Conservation (phyloP, 2,888 invertebrate species). For the Leptinotarsa tumamoca region DNA sequence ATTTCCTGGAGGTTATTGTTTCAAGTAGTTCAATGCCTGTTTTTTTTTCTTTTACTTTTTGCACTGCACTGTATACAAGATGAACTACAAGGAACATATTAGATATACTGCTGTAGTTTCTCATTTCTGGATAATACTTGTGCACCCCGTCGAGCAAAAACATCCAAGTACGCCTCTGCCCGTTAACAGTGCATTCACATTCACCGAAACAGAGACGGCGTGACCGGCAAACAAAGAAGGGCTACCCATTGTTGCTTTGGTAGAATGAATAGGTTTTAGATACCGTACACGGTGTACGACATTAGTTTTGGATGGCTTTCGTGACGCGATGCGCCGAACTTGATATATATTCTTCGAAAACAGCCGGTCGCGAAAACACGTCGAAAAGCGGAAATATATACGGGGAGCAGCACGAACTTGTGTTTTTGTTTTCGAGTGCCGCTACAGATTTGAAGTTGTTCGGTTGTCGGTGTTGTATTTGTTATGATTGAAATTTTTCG, state of each 20-base stretch:
- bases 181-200: constrained; percentile 34
- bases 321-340: constrained; percentile 2
- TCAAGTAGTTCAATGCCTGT: too few species aligned
- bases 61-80: too few species aligned
- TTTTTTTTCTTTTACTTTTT: too few species aligned
- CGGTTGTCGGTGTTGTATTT: neutral
- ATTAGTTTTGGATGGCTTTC: neutral
- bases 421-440: constrained; percentile 19
- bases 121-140: too few species aligned
- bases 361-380: constrained; percentile 2
- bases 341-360: neutral
- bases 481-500: constrained; percentile 15
- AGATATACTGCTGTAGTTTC: too few species aligned
- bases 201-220: constrained; percentile 31
- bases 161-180: constrained; percentile 28
- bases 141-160: neutral
- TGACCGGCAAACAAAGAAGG: constrained; percentile 39
- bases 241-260: constrained; percentile 31
- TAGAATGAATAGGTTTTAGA: neutral
- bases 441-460: constrained; percentile 13
- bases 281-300: neutral
- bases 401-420: constrained; percentile 13
- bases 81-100: too few species aligned
- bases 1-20: too few species aligned
- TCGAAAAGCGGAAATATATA: neutral